Evolutionary conservation across 2,797 vertebrate genomes (phyloP), one percentile per base, ranked within the genome.

Genomic region (Columba guinea): DNA sequence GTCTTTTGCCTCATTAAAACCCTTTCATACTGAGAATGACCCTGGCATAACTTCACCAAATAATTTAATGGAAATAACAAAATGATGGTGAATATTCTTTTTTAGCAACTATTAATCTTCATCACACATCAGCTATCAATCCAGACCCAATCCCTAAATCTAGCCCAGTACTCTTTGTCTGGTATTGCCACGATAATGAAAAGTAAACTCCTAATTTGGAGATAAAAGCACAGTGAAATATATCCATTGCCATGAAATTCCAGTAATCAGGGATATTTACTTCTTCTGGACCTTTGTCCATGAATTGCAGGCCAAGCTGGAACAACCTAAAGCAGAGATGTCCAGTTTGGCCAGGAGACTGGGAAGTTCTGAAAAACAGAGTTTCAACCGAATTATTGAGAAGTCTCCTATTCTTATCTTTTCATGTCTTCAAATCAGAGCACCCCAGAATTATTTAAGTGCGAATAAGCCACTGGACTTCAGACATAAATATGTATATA

Each of bases 321-420:
- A 90, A 67, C 22, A 86, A 28, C 10, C 2, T 1, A 23, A 2
- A 55, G 22, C 2, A 1, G 35, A 64, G 27, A 28, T 7, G 1
- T 28, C 49, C 81, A 60, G 15, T 49, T 3, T 58, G 37, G 32
- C 17, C 53, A 64, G 11, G 3, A 37, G 23, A 76, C 48, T 3
- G 14, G 63, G 59, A 60, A 68, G 34, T 7, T 53, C 51, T 39
- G 56, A 24, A 13, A 71, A 59, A 70, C 20, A 41, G 17, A 39
- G 13, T 10, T 46, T 30, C 51, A 76, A 27, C 22, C 7, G 27
- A 9, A 20, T 30, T 52, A 6, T 15, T 48, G 22, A 73, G 48
- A 56, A 59, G 5, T 11, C 10, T 53, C 22, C 5, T 62, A 13
- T 83, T 79, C 63, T 88, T 67, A 30, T 63, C 39, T 49, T 92